Conservation (phyloP, 2,888 invertebrate genomes). For the Drosophila borealis region DNA sequence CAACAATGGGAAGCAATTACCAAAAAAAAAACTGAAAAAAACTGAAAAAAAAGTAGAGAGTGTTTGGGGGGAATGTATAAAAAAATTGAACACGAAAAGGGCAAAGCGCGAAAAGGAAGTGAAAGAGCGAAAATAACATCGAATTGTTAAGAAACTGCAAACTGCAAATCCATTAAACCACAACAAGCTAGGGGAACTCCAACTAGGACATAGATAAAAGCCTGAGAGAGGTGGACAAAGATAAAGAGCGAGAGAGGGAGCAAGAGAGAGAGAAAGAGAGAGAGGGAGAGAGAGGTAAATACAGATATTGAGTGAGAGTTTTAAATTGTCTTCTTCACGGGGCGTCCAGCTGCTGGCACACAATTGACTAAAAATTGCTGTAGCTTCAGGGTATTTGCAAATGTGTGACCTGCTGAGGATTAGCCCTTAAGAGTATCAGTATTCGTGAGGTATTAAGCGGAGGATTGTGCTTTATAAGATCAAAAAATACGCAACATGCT, state of each 20-base stretch:
- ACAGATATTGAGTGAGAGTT: slow-evolving; percentile 15
- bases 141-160: slow-evolving; percentile 79
- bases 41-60: slow-evolving; percentile 2
- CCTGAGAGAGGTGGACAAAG: not conserved
- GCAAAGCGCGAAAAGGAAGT: slow-evolving; percentile 73
- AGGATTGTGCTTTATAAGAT: not conserved
- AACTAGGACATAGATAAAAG: slow-evolving; percentile 15
- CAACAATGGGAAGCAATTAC: slow-evolving; percentile 79
- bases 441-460: not conserved
- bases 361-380: slow-evolving; percentile 73
- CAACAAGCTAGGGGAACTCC: slow-evolving; percentile 63
- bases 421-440: slow-evolving; percentile 36
- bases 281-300: slow-evolving; percentile 1
- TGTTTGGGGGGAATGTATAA: slow-evolving; percentile 21
- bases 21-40: slow-evolving; percentile 45
- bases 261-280: slow-evolving; percentile 5
- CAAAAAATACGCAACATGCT: not conserved
- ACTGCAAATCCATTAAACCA: slow-evolving; percentile 82
- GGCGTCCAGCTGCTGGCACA: slow-evolving; percentile 42
- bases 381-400: slow-evolving; percentile 52
- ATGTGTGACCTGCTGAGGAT: slow-evolving; percentile 48
- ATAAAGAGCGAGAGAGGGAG: not conserved
- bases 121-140: slow-evolving; percentile 74
- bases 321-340: slow-evolving; percentile 35
- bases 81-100: slow-evolving; percentile 69